Evolutionary conservation across 2,888 invertebrate species (phyloP).

Genomic region (Hypolimnas misippus): DNA sequence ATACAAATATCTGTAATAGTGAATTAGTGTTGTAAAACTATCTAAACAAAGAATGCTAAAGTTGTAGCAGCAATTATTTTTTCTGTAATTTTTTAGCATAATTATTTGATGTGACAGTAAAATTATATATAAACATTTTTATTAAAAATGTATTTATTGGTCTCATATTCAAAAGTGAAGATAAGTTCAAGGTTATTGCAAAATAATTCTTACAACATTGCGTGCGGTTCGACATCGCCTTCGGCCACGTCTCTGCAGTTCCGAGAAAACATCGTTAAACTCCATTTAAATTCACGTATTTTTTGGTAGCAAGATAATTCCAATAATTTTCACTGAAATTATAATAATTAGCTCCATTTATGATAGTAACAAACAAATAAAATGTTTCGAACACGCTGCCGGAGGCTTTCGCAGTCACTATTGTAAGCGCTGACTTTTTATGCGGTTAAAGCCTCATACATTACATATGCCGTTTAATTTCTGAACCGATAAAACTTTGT

Average conservation of each 20-base stretch:
- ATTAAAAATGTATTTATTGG: background rate
- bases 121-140: background rate
- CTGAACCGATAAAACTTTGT: conserved; percentile 1
- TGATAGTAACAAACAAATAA: conserved; percentile 83
- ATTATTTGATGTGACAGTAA: background rate
- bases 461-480: conserved; percentile 6
- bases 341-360: conserved; percentile 83
- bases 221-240: conserved; percentile 58
- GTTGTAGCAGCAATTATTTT: too few relatives aligned
- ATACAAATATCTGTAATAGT: too few relatives aligned
- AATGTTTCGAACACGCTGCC: conserved; percentile 69
- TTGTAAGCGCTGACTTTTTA: conserved; percentile 17
- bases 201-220: conserved; percentile 51
- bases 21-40: too few relatives aligned
- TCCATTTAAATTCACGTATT: conserved; percentile 66
- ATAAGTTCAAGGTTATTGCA: conserved; percentile 69
- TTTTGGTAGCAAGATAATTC: conserved; percentile 83
- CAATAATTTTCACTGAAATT: conserved; percentile 82
- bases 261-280: conserved; percentile 83
- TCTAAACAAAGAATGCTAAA: too few relatives aligned
- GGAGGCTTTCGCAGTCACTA: conserved; percentile 27
- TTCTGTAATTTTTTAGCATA: too few relatives aligned
- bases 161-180: conserved; percentile 36
- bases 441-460: conserved; percentile 12
- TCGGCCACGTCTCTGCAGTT: conserved; percentile 67